Percentiles rank a stretch among this genome's conserved stretches.
phyloP scores from a whole-genome alignment of 2,888 invertebrate genomes.

The Lottia gigantea region DNA sequence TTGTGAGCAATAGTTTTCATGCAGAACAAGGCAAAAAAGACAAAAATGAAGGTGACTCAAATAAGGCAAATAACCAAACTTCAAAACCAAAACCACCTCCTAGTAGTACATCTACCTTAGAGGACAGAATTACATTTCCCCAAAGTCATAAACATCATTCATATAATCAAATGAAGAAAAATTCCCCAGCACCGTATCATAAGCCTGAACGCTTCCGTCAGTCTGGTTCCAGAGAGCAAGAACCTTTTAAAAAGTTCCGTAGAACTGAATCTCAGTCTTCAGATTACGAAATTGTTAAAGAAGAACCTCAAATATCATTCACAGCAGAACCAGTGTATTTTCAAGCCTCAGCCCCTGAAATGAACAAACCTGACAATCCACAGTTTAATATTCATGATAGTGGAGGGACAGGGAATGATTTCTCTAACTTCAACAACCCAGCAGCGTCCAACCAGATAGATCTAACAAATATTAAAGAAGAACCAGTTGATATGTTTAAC shows the following conservation, averaged over 20 bases:
- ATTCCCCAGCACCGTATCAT: neutral
- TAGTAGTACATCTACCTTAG: neutral
- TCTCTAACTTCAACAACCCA: neutral
- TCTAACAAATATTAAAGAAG: constrained; percentile 4
- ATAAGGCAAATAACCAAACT: neutral
- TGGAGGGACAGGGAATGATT: neutral
- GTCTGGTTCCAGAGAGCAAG: neutral
- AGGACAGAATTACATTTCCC: neutral
- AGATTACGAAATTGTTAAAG: neutral
- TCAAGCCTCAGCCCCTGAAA: neutral
- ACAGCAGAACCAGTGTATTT: constrained; percentile 10
- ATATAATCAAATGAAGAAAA: neutral
- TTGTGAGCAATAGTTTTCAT: constrained; percentile 5
- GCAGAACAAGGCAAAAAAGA: neutral
- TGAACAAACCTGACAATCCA: neutral
- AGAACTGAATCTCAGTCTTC: neutral
- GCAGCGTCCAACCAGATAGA: neutral
- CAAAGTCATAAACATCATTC: neutral
- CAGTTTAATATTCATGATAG: neutral
- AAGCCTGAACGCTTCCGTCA: neutral
- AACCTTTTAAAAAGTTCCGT: neutral
- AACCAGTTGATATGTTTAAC: neutral
- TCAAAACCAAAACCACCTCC: neutral
- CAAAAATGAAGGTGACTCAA: neutral
- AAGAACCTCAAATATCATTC: neutral